Evolutionary conservation across 2,888 invertebrate genomes (phyloP).

Genomic region (Cephalotes varians): DNA sequence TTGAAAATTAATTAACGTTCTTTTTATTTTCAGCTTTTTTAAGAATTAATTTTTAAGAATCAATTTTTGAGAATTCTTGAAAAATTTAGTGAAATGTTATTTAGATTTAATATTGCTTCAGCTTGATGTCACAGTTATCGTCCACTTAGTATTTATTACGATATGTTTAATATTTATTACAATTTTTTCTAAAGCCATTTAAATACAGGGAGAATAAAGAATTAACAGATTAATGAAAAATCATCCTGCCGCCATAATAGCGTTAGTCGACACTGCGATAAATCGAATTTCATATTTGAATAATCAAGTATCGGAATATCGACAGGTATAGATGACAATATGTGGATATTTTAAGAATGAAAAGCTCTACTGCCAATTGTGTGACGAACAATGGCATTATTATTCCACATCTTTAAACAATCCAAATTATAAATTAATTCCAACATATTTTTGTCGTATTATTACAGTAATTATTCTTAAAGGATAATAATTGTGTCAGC

Average conservation of each 20-base stretch:
- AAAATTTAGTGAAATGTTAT: neutral
- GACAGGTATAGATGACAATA: constrained; percentile 39
- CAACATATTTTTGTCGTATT: neutral
- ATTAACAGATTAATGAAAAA: constrained; percentile 39
- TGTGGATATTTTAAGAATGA: constrained; percentile 44
- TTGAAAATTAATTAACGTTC: constrained; percentile 8
- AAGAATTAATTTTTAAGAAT: neutral
- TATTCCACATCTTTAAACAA: constrained; percentile 26
- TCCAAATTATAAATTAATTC: constrained; percentile 23
- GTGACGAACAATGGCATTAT: constrained; percentile 11
- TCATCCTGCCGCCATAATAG: neutral
- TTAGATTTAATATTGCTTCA: neutral
- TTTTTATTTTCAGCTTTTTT: neutral
- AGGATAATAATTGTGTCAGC: neutral
- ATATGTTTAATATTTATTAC: neutral
- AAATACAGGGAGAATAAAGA: neutral
- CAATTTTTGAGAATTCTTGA: neutral
- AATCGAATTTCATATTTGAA: constrained; percentile 47
- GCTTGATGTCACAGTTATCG: neutral
- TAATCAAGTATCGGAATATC: constrained; percentile 44
- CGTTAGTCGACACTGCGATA: constrained; percentile 25
- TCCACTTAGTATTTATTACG: neutral
- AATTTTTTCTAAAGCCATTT: neutral
- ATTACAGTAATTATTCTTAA: neutral
- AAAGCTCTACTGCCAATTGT: constrained; percentile 15